phyloP scores from a whole-genome alignment of 2,888 invertebrate genomes.

The Plemyria rubiginata region DNA sequence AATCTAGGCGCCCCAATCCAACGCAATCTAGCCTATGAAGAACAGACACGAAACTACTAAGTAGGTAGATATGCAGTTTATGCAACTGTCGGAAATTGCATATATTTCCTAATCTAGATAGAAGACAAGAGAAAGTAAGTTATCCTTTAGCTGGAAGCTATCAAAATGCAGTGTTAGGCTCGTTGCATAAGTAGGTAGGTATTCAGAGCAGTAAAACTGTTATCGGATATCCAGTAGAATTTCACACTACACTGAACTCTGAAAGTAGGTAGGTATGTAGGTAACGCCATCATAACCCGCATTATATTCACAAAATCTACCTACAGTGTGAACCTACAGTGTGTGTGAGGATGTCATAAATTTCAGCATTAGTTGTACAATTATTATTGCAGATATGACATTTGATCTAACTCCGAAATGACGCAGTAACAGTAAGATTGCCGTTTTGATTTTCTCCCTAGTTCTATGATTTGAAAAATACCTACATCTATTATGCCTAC shows the following conservation, averaged over 20 bases:
- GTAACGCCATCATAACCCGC: slow-evolving; percentile 47
- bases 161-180: slow-evolving; percentile 11
- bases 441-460: too few relatives aligned
- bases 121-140: slow-evolving; percentile 14
- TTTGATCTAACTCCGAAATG: too few relatives aligned
- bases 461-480: too few relatives aligned
- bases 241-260: slow-evolving; percentile 41
- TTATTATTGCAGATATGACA: too few relatives aligned
- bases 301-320: slow-evolving; percentile 46
- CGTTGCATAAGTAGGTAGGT: slow-evolving; percentile 9
- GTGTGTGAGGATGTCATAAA: too few relatives aligned
- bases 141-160: slow-evolving; percentile 3
- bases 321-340: neutral
- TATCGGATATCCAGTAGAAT: slow-evolving; percentile 59
- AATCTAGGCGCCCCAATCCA: too few relatives aligned
- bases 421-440: too few relatives aligned
- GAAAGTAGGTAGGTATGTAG: slow-evolving; percentile 4
- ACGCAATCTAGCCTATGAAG: neutral
- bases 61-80: neutral
- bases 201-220: slow-evolving; percentile 55
- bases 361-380: too few relatives aligned
- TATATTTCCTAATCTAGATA: slow-evolving; percentile 33
- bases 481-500: too few relatives aligned
- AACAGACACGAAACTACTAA: neutral
- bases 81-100: slow-evolving; percentile 1